Base-by-base conservation (phyloP, 2,888 invertebrate species). In the Caenorhabditis sulstoni region DNA sequence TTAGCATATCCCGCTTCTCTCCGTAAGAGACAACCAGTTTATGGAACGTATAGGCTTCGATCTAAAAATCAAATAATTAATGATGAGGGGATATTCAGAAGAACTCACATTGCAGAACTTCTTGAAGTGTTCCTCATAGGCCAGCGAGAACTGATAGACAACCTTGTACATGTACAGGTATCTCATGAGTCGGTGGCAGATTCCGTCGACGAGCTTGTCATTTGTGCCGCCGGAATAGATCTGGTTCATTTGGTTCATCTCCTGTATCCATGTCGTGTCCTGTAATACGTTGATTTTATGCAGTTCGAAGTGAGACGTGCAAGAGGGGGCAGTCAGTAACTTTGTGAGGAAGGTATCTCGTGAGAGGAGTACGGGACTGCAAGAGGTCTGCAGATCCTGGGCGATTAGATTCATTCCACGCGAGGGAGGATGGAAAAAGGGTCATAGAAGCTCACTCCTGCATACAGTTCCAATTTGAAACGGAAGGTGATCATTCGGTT, bases 1-100 rank as follows among this genome's bases (percentile, higher is more conserved):
- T 62, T 18, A 88, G 71, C 73, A 82, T 80, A 53, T 88, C 87
- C 3, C 87, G 66, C 1, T 81, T 64, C 8, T 81, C 81, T 35
- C 97, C 97, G 91, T 97, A 97, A 1, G 94, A 94, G 61, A 99
- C 90, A 57, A 95, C 93, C 66, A 99, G 92, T 91, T 95, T 95
- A 81, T 95, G 95, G 91, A 97, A 98, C 87, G 94, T 95, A 91
- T 95, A 98, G 0, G 96, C 95, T 85, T 95, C 95, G 64, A 98
- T 93, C 87, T 94, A 47, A 23, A 68, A 41, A 53, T 16, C 2
- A 53, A 45, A 14, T 14, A n/a, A 4, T 44, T 44, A 18, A 44
- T 37, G n/a, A 18, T n/a, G 44, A 16, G 5, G n/a, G 22, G 4
- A 5, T 1, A 16, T 16, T 14, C 7, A 5, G 11, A 20, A 35